A percentile compares a stretch with the other conserved stretches of the same genome.
Evolutionary conservation across 1,140 invertebrate genomes (phyloP).

Genomic region (Vanessa tameamea): DNA sequence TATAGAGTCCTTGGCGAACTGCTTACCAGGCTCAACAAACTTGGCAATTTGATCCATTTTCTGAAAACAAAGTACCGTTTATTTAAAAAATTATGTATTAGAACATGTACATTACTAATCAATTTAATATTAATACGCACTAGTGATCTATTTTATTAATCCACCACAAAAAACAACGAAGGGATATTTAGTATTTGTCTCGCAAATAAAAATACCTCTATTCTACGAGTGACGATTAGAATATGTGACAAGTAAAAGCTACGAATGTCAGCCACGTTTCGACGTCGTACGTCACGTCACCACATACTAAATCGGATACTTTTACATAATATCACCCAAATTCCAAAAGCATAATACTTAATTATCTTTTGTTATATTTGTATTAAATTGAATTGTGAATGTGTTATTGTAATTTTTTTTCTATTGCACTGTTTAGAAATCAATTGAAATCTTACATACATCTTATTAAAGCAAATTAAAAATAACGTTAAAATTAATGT

Average conservation of each 20-base stretch:
- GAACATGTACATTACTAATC: background rate
- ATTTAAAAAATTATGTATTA: background rate
- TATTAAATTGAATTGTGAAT: no score
- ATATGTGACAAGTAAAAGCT: conserved; percentile 47
- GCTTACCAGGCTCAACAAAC: conserved; percentile 95
- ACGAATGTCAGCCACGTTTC: conserved; percentile 75
- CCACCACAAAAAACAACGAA: conserved; percentile 22
- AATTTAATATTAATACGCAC: conserved; percentile 9
- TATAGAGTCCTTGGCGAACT: conserved; percentile 98
- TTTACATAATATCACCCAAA: background rate
- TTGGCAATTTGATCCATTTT: conserved; percentile 98
- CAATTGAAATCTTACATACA: no score
- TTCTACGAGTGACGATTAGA: conserved; percentile 13
- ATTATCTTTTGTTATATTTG: no score
- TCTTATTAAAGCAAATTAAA: no score
- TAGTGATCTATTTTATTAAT: conserved; percentile 9
- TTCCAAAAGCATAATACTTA: background rate
- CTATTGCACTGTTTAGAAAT: no score
- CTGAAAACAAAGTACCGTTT: conserved; percentile 50
- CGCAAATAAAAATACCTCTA: conserved; percentile 22
- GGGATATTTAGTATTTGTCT: conserved; percentile 22
- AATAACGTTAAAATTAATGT: no score
- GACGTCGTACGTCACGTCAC: conserved; percentile 67
- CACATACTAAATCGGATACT: conserved; percentile 52
- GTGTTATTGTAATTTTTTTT: no score